Conservation (phyloP, 1,140 invertebrate species). For the Bombus affinis region DNA sequence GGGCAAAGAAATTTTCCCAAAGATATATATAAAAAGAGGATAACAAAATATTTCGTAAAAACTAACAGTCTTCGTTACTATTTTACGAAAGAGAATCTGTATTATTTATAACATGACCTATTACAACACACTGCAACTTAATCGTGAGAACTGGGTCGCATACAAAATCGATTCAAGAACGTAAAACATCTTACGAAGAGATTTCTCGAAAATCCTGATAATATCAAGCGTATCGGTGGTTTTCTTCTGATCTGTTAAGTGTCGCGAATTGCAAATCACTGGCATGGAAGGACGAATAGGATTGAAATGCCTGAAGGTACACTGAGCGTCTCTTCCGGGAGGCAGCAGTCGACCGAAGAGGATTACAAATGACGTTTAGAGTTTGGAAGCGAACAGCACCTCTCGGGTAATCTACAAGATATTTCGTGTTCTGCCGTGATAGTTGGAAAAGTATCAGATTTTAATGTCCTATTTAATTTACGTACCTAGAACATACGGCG, state of each 20-base stretch:
- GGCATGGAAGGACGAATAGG: conserved; percentile 61
- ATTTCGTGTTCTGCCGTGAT: conserved; percentile 34
- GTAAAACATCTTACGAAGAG: background rate
- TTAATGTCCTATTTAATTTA: conserved; percentile 50
- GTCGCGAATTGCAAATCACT: conserved; percentile 67
- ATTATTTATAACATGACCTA: too few relatives aligned
- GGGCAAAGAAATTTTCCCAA: too few relatives aligned
- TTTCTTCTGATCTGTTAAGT: conserved; percentile 55
- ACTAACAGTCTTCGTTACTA: too few relatives aligned
- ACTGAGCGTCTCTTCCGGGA: conserved; percentile 58
- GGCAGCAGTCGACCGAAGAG: conserved; percentile 44
- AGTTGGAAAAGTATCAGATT: conserved; percentile 43
- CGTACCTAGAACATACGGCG: background rate
- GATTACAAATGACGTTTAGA: conserved; percentile 55
- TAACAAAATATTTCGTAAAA: too few relatives aligned
- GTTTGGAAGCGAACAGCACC: conserved; percentile 48
- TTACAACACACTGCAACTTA: background rate
- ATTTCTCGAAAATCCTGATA: conserved; percentile 26
- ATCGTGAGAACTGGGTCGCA: background rate
- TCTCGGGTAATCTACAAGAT: conserved; percentile 53
- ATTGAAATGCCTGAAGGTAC: conserved; percentile 56
- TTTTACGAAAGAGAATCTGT: too few relatives aligned
- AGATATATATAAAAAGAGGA: too few relatives aligned
- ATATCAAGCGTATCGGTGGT: conserved; percentile 37
- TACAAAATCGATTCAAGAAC: background rate